Conservation (phyloP, 1,140 invertebrate species). For the Sarcophaga bullata region DNA sequence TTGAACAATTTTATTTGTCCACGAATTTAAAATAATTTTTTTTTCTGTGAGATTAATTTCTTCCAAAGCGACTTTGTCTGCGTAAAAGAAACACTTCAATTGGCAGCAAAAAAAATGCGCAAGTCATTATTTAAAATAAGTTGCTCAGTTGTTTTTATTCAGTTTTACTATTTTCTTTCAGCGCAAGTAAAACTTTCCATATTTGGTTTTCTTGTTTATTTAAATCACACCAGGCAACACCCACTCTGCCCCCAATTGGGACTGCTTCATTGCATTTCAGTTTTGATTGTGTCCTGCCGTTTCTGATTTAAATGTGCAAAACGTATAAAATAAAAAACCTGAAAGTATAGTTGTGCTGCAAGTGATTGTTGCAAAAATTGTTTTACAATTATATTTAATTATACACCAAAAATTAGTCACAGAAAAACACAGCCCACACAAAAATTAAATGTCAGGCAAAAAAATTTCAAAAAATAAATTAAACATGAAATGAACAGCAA, state of each 20-base stretch:
- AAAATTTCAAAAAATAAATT: too few relatives aligned
- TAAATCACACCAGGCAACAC: background rate
- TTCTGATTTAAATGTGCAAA: background rate
- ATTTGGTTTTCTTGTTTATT: constrained; percentile 27
- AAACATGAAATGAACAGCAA: too few relatives aligned
- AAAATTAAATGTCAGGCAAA: too few relatives aligned
- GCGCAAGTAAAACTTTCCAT: background rate
- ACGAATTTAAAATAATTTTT: too few relatives aligned
- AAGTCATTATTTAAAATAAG: constrained; percentile 11
- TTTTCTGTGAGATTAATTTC: background rate
- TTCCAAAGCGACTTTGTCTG: background rate
- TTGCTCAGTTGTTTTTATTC: background rate
- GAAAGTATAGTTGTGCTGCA: background rate
- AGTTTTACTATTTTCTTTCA: background rate
- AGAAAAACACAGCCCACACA: background rate
- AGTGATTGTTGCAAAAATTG: constrained; percentile 24
- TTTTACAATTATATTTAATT: constrained; percentile 27
- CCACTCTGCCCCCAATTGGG: background rate
- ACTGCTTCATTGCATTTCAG: background rate
- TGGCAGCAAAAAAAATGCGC: background rate
- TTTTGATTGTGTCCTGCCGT: background rate
- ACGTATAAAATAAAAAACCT: background rate
- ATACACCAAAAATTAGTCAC: constrained; percentile 12
- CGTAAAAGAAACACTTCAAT: background rate
- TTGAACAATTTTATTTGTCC: too few relatives aligned